phyloP scores from a whole-genome alignment of 2,113 vertebrate species.

The Andinoacara biseriatus region DNA sequence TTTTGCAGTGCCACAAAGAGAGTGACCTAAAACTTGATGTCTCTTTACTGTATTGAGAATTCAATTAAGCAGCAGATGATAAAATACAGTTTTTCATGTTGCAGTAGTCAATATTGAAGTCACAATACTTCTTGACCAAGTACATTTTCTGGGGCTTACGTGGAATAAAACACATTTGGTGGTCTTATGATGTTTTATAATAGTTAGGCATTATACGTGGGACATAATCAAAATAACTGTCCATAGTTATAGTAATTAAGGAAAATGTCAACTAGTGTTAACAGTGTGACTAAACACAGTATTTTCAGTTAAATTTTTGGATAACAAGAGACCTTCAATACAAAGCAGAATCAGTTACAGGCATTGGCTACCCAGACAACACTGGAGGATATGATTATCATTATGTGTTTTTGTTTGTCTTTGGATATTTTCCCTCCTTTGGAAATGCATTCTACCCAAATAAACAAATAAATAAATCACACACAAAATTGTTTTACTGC shows the following conservation, averaged over 20 bases:
- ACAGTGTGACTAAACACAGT: not conserved
- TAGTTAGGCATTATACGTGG: not conserved
- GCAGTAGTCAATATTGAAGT: not conserved
- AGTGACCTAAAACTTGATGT: not conserved
- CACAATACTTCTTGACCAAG: not conserved
- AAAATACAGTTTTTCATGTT: not conserved
- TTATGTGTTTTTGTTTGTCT: not conserved
- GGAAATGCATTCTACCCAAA: not conserved
- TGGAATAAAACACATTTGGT: not conserved
- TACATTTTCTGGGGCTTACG: not conserved
- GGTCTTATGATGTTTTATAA: not conserved
- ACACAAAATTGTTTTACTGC: slow-evolving; percentile 30
- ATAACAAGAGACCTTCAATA: not conserved
- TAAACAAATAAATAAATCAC: slow-evolving; percentile 35
- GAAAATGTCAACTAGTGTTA: not conserved
- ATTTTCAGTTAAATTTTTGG: not conserved
- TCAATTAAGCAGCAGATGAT: not conserved
- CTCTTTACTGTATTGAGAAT: not conserved
- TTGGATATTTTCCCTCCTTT: not conserved
- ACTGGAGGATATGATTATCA: not conserved
- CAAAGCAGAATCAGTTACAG: not conserved
- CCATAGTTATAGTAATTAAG: not conserved
- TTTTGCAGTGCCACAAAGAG: not conserved
- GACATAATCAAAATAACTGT: not conserved
- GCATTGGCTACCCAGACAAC: not conserved